Conservation (phyloP, 1,140 invertebrate species). For the Chironomus tepperi region DNA sequence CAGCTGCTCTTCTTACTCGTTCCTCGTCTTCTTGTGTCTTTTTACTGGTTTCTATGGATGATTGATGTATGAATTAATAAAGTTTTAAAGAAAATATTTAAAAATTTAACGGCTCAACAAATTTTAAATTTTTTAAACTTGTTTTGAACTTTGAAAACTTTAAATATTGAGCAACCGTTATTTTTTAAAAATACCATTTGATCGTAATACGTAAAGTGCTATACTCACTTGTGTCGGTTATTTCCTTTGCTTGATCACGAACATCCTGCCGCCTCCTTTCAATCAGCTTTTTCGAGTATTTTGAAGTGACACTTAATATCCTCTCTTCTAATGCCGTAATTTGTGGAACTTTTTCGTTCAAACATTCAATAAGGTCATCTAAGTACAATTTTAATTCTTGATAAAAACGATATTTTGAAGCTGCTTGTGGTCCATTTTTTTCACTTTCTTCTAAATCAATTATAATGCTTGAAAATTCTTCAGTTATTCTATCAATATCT, state of each 20-base stretch:
- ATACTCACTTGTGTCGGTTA: constrained; percentile 52
- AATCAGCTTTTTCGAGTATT: constrained; percentile 63
- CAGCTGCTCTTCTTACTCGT: constrained; percentile 68
- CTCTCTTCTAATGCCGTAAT: constrained; percentile 55
- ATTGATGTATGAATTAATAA: no score
- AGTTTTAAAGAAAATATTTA: no score
- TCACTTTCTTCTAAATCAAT: constrained; percentile 52
- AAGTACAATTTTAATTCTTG: constrained; percentile 94
- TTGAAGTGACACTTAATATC: constrained; percentile 60
- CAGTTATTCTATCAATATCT: constrained; percentile 43
- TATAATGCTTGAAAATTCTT: constrained; percentile 51
- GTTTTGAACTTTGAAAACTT: no score
- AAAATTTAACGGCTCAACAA: constrained; percentile 21
- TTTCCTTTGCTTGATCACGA: constrained; percentile 86
- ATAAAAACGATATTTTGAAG: constrained; percentile 79
- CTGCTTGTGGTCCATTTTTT: constrained; percentile 56
- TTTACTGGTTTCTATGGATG: constrained; percentile 32
- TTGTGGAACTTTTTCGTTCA: constrained; percentile 70
- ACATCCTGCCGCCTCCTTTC: constrained; percentile 81
- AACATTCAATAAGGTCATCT: constrained; percentile 92
- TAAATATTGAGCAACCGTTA: neutral
- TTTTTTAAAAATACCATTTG: neutral
- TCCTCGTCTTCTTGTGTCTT: constrained; percentile 57
- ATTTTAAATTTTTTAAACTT: neutral
- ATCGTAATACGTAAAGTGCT: neutral